A percentile compares a stretch with the other conserved stretches of the same genome.
Evolutionary conservation across 2,888 invertebrate species (phyloP).

Genomic region (Agrochola circellaris): DNA sequence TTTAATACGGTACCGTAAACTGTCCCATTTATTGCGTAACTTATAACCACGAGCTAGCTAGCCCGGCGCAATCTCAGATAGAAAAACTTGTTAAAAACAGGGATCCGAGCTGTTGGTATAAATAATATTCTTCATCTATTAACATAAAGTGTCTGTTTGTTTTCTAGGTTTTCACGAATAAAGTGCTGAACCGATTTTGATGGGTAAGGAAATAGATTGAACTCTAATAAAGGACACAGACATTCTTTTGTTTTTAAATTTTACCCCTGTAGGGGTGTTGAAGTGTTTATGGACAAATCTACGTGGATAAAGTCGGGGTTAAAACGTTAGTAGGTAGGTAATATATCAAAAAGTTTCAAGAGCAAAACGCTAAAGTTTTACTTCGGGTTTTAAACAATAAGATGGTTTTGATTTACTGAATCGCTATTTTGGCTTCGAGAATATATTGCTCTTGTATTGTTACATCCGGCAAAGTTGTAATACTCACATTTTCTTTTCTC

Average conservation of each 20-base stretch:
- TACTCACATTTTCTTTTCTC: neutral
- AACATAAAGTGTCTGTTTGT: too few relatives aligned
- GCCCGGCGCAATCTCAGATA: conserved; percentile 21
- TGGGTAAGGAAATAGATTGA: too few relatives aligned
- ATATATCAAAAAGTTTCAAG: conserved; percentile 46
- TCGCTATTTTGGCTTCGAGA: neutral
- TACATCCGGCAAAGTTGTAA: conserved; percentile 8
- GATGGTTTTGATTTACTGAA: conserved; percentile 31
- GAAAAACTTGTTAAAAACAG: conserved; percentile 24
- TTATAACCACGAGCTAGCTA: neutral
- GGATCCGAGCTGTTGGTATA: neutral
- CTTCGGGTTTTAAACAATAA: conserved; percentile 22
- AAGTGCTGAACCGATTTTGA: too few relatives aligned
- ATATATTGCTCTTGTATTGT: conserved; percentile 4
- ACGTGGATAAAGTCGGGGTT: neutral
- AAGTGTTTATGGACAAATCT: too few relatives aligned
- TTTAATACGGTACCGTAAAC: conserved; percentile 12
- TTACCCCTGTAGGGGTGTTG: too few relatives aligned
- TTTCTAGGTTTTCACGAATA: too few relatives aligned
- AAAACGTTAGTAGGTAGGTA: neutral
- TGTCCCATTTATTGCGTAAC: conserved; percentile 24
- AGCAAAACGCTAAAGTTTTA: conserved; percentile 15
- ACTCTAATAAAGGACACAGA: too few relatives aligned
- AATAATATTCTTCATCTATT: too few relatives aligned
- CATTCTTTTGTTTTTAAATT: too few relatives aligned